These are phyloP conservation scores for Procavia capensis DNA, from an alignment of 2,113 vertebrate genomes.

Conservation along the genomic window DNA sequence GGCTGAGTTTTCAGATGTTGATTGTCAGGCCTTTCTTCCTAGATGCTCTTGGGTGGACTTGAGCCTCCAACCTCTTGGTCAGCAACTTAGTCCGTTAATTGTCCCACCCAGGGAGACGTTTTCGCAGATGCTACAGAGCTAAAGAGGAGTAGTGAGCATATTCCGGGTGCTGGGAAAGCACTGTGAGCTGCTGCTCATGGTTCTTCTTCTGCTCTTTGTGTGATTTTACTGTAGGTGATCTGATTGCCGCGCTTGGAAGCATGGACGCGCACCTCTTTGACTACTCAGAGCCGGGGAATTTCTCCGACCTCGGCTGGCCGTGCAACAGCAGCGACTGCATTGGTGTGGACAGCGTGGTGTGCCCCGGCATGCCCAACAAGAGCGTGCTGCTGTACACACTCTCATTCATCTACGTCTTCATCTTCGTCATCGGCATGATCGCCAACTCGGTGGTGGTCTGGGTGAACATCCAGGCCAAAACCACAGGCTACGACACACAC, in stretches of 20 bases:
- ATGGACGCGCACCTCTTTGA: conserved; percentile 88
- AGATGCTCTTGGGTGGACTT: not conserved
- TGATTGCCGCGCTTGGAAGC: rapidly evolving
- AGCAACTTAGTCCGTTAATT: not conserved
- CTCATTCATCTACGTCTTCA: conserved; percentile 94
- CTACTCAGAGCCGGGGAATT: conserved; percentile 89
- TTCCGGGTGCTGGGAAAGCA: rapidly evolving
- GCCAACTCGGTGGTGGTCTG: conserved; percentile 96
- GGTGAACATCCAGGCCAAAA: conserved; percentile 94
- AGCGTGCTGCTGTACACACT: conserved; percentile 91
- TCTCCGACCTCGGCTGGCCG: conserved; percentile 90
- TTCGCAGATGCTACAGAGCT: not conserved
- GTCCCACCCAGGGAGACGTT: not conserved
- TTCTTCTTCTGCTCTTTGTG: not conserved
- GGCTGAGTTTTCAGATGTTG: not conserved
- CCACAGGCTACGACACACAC: conserved; percentile 93
- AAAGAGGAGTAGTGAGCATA: rapidly evolving
- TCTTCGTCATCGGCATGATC: conserved; percentile 94
- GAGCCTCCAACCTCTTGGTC: not conserved
- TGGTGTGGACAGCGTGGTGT: conserved; percentile 89
- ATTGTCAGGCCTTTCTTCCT: not conserved
- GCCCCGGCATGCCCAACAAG: conserved; percentile 88
- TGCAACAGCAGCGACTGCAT: conserved; percentile 88
- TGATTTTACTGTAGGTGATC: conserved; percentile 47
- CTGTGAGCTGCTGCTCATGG: not conserved